A percentile compares a stretch with the other conserved stretches of the same genome.
Conservation (phyloP, 2,888 invertebrate genomes). For the Acleris holmiana region DNA sequence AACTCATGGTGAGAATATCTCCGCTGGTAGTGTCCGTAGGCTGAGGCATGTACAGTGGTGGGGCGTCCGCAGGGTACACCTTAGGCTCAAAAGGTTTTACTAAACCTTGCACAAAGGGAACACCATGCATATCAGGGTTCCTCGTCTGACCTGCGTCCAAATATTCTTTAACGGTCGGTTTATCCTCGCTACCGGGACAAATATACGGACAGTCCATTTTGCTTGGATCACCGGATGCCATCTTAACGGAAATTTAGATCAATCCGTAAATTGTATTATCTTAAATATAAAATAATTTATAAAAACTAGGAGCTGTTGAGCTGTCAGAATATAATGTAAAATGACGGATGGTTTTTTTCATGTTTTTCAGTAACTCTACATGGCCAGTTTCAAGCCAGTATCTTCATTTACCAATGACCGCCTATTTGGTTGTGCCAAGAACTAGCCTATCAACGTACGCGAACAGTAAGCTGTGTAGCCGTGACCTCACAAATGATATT, state of each 20-base stretch:
- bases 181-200: slow-evolving; percentile 52
- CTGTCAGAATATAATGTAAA: slow-evolving; percentile 2
- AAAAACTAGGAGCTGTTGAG: slow-evolving; percentile 18
- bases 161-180: slow-evolving; percentile 32
- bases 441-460: too few relatives aligned
- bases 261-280: slow-evolving; percentile 4
- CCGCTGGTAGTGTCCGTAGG: slow-evolving; percentile 73
- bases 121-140: slow-evolving; percentile 46
- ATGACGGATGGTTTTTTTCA: slow-evolving; percentile 4
- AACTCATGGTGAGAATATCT: slow-evolving; percentile 71
- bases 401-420: not conserved
- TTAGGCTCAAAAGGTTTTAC: slow-evolving; percentile 63
- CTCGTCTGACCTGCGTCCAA: slow-evolving; percentile 47
- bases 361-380: not conserved
- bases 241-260: slow-evolving; percentile 54
- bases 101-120: slow-evolving; percentile 65
- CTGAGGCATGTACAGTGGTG: slow-evolving; percentile 73
- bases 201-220: slow-evolving; percentile 63
- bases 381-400: slow-evolving; percentile 24
- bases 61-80: slow-evolving; percentile 63
- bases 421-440: not conserved
- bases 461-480: too few relatives aligned
- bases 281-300: slow-evolving; percentile 17
- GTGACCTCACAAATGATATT: too few relatives aligned
- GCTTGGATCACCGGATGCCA: slow-evolving; percentile 45